Evolutionary conservation across 2,797 vertebrate species (phyloP), one percentile per base, ranked within the genome.

Genomic region (Cryptoprocta ferox): DNA sequence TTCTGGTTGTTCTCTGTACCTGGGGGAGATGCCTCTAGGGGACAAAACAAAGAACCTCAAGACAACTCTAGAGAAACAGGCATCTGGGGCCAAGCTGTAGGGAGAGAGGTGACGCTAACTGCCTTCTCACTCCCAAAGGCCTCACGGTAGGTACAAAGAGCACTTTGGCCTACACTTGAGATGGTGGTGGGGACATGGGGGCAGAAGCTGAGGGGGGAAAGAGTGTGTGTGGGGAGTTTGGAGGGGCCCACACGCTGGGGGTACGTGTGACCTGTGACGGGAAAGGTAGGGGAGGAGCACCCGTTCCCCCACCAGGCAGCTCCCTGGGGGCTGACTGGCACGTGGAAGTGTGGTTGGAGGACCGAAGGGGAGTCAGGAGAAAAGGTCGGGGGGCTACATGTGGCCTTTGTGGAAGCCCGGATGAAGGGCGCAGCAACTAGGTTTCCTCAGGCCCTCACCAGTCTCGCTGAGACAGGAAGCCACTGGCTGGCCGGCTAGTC

Each of bases 331-430:
- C 1, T 2, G 13, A 56, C 0, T 2, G 96, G 82, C 32, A 66
- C 42, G 89, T 53, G 91, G 90, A 95, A 90, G 96, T 96, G 56
- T 45, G 12, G 7, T 73, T 80, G 82, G 89, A 97, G 96, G 39
- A 48, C 45, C 24, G 4, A n/a, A 30, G 39, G 37, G 94, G 85
- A 59, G 12, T 48, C 11, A 0, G 13, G 65, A 35, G 76, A 6
- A 14, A 50, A 84, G 63, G 32, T 4, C 45, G 14, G 95, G 94
- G 96, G 93, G 96, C 96, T 97, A 78, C 94, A 97, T 95, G 61
- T 91, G 94, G 96, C 91, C 3, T n/a, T 73, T 56, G 92, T 95
- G 95, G 93, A 92, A 93, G 63, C 86, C 91, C 21, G 5, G 89
- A 85, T 76, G 89, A 91, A 97, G 89, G 80, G 84, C 84, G 56